A percentile compares a stretch with the other conserved stretches of the same genome.
phyloP scores from a whole-genome alignment of 1,140 invertebrate genomes.

The Probaryconus sp. region DNA sequence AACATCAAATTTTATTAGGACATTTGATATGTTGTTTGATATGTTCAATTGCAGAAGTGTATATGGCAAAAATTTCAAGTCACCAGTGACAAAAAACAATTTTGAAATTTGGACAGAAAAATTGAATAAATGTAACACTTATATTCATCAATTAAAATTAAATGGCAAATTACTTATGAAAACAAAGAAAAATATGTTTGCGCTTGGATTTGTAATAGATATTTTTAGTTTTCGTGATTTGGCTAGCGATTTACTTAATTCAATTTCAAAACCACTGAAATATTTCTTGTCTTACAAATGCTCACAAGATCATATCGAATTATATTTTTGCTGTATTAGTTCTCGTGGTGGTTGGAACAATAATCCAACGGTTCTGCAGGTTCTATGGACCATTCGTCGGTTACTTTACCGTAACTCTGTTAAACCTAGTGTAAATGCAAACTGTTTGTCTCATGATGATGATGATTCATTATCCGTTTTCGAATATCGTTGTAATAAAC shows the following conservation, averaged over 20 bases:
- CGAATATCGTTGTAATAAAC: no score
- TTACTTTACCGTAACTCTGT: no score
- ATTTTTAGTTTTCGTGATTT: constrained; percentile 7
- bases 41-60: not conserved
- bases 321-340: no score
- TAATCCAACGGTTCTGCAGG: no score
- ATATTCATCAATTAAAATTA: not conserved
- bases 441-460: no score
- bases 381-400: no score
- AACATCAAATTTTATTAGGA: no score
- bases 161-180: not conserved
- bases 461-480: no score
- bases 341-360: no score
- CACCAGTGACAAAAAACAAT: not conserved
- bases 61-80: not conserved
- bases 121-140: not conserved
- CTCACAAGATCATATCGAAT: no score
- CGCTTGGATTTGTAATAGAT: constrained; percentile 20
- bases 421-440: no score
- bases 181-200: not conserved
- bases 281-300: constrained; percentile 7
- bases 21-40: not conserved
- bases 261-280: constrained; percentile 7
- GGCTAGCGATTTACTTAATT: constrained; percentile 7
- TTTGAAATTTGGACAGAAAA: not conserved